These are phyloP conservation scores for Zelostemma sp. DNA, from an alignment of 1,140 invertebrate species.

Conservation along the genomic window DNA sequence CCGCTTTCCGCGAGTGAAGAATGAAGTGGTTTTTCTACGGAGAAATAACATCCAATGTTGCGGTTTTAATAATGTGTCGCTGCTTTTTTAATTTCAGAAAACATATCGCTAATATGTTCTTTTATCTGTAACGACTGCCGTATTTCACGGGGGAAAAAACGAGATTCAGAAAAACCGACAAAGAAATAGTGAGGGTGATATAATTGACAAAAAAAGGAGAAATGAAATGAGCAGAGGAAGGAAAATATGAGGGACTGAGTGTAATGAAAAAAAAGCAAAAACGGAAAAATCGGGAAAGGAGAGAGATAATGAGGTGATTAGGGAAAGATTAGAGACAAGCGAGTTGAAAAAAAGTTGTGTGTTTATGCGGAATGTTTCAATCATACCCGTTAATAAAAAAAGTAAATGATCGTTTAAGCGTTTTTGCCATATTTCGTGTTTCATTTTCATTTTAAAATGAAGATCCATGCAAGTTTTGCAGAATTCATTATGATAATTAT, in stretches of 20 bases:
- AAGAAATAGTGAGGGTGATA: background rate
- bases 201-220: slow-evolving; percentile 2
- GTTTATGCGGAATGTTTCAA: no score
- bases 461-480: no score
- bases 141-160: background rate
- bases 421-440: no score
- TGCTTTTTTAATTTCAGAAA: background rate
- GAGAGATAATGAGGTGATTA: background rate
- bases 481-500: no score
- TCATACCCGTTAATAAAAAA: no score
- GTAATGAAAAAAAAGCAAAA: background rate
- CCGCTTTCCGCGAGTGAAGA: no score
- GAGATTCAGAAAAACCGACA: background rate
- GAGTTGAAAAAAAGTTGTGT: no score
- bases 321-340: background rate
- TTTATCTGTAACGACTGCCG: background rate
- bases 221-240: background rate
- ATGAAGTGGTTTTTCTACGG: no score
- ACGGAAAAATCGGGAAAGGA: background rate
- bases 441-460: no score
- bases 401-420: no score
- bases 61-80: no score
- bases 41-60: no score
- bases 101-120: background rate
- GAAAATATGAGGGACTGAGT: background rate